These are phyloP conservation scores for Drosophila subsilvestris DNA, from an alignment of 2,888 invertebrate species.

Conservation along the genomic window DNA sequence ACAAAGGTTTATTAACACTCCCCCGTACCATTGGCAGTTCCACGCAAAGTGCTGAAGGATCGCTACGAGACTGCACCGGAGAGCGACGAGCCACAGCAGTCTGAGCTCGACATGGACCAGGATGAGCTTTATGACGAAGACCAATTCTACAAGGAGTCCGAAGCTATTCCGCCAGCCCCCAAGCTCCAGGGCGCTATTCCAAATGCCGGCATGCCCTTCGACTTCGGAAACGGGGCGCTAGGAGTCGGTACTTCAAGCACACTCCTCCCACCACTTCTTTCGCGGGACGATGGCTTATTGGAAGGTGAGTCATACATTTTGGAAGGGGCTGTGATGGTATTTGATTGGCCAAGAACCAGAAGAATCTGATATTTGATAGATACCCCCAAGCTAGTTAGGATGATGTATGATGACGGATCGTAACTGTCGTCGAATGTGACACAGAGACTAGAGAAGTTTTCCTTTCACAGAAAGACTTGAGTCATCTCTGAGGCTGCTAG, in stretches of 20 bases:
- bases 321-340: not conserved
- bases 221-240: constrained; percentile 53
- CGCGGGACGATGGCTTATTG: constrained; percentile 79
- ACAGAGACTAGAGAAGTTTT: not conserved
- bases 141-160: constrained; percentile 86
- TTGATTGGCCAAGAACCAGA: not conserved
- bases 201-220: constrained; percentile 75
- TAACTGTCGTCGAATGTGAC: not conserved
- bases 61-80: constrained; percentile 91
- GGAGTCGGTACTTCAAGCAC: constrained; percentile 72
- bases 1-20: not conserved
- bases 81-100: constrained; percentile 89
- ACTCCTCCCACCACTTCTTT: constrained; percentile 78
- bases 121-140: constrained; percentile 86
- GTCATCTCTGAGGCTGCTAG: constrained; percentile 57
- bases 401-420: too few relatives aligned
- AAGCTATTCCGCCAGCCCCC: constrained; percentile 86
- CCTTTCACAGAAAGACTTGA: constrained; percentile 62
- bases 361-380: too few relatives aligned
- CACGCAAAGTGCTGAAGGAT: constrained; percentile 92
- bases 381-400: too few relatives aligned
- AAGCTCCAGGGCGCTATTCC: constrained; percentile 83
- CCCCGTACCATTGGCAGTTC: constrained; percentile 86
- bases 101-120: constrained; percentile 85
- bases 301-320: constrained; percentile 80